Evolutionary conservation across 2,888 invertebrate species (phyloP), one percentile per base, ranked within the genome.

Genomic region (Xestia c-nigrum): DNA sequence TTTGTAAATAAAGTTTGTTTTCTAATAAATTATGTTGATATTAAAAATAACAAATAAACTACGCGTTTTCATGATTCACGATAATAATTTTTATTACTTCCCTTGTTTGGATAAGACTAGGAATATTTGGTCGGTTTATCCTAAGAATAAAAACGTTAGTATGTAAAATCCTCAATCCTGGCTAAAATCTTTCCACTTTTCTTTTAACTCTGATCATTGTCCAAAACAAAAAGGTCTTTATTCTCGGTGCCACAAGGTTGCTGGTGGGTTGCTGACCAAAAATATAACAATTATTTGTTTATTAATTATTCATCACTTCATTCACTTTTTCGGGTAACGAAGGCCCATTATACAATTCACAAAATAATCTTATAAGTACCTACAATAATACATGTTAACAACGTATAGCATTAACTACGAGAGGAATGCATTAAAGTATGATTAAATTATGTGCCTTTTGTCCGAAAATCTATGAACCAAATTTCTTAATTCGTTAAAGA

Each of bases 11-110:
- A 57, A 68, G 24, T 72, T 55, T 61, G 71, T 73, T 75, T 75
- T 50, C 16, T 19, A 52, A n/a, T 55, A 47, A 59, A 68, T 50
- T 5, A 46, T 67, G 61, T 55, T 75, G n/a, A n/a, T 63, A 76
- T 72, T 63, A 69, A 52, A 52, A 73, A 74, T 52, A 68, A 43
- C 61, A 61, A 61, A 14, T 65, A 52, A 65, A 50, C 21, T 74
- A 74, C 83, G 70, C 59, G 64, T 66, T 65, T 7, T 50, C 40
- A 59, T 59, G 52, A 46, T 65, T 14, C 52, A 66, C 55, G 59
- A 52, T 78, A 71, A 38, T 46, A 57, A 7, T 75, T 84, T 81
- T 86, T 80, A 86, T 72, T 24, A 72, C 75, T 85, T 85, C 64
- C 83, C 70, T 72, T 80, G 47, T 66, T 72, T 21, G 75, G 52